Percentiles rank a stretch among this genome's conserved stretches.
phyloP scores from a whole-genome alignment of 2,113 vertebrate genomes.

The Ictidomys tridecemlineatus region DNA sequence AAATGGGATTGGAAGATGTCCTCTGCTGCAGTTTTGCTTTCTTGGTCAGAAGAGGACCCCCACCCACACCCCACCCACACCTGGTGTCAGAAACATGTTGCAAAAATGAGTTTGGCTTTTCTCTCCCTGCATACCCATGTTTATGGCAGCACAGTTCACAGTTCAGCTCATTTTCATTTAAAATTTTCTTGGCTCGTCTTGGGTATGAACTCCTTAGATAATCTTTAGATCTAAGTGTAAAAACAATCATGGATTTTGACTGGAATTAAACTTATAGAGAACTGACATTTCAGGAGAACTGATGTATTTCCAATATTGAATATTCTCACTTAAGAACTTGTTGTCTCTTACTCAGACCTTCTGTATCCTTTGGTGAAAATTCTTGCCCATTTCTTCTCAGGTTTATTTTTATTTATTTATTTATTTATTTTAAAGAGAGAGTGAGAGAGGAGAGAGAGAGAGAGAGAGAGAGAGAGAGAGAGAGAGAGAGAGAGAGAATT shows the following conservation, averaged over 20 bases:
- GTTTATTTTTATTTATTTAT: slow-evolving; percentile 58
- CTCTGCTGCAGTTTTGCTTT: no score
- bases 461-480: no score
- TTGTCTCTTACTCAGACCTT: slow-evolving; percentile 21
- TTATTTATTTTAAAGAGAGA: no score
- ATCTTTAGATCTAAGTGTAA: background rate
- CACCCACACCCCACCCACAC: background rate
- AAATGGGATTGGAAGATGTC: background rate
- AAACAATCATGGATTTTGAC: background rate
- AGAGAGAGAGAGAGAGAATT: no score
- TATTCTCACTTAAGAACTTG: slow-evolving; percentile 4
- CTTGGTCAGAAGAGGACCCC: no score
- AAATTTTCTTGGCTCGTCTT: background rate
- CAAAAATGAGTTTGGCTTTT: background rate
- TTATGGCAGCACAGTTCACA: no score
- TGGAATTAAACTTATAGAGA: slow-evolving; percentile 18
- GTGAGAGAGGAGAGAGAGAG: no score
- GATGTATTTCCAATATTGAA: slow-evolving; percentile 10
- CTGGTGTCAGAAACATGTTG: background rate
- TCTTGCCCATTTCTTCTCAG: slow-evolving; percentile 17
- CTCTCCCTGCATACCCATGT: no score
- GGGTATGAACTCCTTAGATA: background rate
- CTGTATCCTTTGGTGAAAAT: background rate
- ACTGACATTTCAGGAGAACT: background rate
- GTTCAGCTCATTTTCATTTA: slow-evolving; percentile 40